Evolutionary conservation across 2,888 invertebrate species (phyloP).

Genomic region (Erynnis tages): DNA sequence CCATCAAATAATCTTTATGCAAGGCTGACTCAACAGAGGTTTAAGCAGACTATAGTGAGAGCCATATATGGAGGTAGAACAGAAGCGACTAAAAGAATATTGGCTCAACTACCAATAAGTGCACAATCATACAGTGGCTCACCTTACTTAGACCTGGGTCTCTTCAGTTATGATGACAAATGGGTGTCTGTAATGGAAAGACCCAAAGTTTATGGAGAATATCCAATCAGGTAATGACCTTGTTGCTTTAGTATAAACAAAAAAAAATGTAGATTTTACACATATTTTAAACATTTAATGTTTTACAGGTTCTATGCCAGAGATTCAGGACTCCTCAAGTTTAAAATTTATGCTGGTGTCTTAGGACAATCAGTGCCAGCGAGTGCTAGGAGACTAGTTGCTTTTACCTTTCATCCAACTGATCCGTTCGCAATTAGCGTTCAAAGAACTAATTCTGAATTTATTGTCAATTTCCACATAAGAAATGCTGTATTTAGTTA

Average conservation of each 20-base stretch:
- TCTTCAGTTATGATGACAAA: constrained; percentile 97
- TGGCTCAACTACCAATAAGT: constrained; percentile 96
- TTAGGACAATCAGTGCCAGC: constrained; percentile 86
- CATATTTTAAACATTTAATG: too few relatives aligned
- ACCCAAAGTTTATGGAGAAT: constrained; percentile 95
- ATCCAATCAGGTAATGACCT: constrained; percentile 89
- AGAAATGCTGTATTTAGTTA: constrained; percentile 82
- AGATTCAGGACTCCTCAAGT: constrained; percentile 90
- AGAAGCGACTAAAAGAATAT: constrained; percentile 93
- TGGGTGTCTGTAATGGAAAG: constrained; percentile 97
- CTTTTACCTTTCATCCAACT: constrained; percentile 97
- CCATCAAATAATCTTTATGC: constrained; percentile 95
- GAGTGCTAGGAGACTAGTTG: constrained; percentile 89
- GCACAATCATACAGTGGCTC: constrained; percentile 96
- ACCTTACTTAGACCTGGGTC: constrained; percentile 94
- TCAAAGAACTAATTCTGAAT: constrained; percentile 95
- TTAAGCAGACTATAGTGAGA: constrained; percentile 93
- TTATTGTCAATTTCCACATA: constrained; percentile 97
- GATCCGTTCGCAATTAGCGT: constrained; percentile 98
- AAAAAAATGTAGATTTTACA: too few relatives aligned
- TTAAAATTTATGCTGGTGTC: constrained; percentile 93
- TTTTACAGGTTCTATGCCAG: constrained; percentile 88
- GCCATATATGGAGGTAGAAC: constrained; percentile 94
- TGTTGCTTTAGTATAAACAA: background rate
- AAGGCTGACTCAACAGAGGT: constrained; percentile 85